phyloP scores from a whole-genome alignment of 1,140 invertebrate species.

The Diabrotica virgifera region DNA sequence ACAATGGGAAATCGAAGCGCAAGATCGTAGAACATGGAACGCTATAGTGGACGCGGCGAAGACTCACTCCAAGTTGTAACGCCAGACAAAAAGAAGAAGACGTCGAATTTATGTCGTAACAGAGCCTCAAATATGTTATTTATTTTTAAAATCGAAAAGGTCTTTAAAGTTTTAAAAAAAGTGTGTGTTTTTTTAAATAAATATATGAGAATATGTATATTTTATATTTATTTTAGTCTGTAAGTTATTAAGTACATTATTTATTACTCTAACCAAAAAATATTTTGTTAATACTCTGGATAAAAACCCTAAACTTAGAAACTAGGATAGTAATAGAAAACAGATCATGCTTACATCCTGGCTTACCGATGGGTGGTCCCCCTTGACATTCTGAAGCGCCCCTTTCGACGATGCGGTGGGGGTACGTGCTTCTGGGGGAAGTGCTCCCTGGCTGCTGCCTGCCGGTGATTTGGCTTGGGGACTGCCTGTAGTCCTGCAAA shows the following conservation, averaged over 20 bases:
- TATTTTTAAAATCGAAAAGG: too few relatives aligned
- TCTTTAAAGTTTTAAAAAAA: too few relatives aligned
- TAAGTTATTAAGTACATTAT: neutral
- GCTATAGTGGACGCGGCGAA: too few relatives aligned
- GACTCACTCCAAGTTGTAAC: too few relatives aligned
- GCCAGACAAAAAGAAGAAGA: too few relatives aligned
- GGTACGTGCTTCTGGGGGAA: conserved; percentile 59
- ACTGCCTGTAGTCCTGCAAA: conserved; percentile 65
- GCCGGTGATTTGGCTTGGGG: conserved; percentile 68
- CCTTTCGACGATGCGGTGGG: conserved; percentile 69
- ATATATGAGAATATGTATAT: too few relatives aligned
- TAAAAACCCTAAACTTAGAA: neutral
- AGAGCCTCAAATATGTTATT: too few relatives aligned
- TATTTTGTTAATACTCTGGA: neutral
- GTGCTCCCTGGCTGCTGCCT: conserved; percentile 59
- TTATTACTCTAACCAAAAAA: neutral
- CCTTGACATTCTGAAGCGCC: conserved; percentile 72
- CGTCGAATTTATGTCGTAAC: too few relatives aligned
- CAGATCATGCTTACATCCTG: conserved; percentile 46
- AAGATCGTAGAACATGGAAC: too few relatives aligned
- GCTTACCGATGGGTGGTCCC: conserved; percentile 74
- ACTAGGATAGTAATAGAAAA: conserved; percentile 28
- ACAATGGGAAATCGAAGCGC: too few relatives aligned
- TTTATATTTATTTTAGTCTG: too few relatives aligned
- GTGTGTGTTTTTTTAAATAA: too few relatives aligned